Evolutionary conservation across 2,113 vertebrate genomes (phyloP), one percentile per base, ranked within the genome.

Genomic region (Trogon surrucura): DNA sequence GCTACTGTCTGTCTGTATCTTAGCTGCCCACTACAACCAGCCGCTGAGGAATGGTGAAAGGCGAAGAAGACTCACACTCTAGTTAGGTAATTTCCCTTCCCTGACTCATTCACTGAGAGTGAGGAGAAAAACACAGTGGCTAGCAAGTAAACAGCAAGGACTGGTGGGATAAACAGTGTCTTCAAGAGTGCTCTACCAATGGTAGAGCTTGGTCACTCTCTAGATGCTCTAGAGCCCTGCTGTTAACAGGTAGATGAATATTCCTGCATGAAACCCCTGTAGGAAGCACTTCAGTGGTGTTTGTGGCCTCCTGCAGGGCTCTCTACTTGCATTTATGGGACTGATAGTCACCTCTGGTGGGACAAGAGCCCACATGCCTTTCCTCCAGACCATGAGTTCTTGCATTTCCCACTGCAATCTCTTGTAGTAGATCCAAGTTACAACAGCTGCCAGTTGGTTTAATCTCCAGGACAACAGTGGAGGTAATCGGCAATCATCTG

Each of bases 161-260:
- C 32, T 74, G n/a, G 10, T 78, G 54, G 26, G 64, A 53, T 34
- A 19, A 74, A 13, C 22, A 38, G 7, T 44, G 25, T 61, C 41
- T 70, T 38, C 70, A 62, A 9, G 47, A 90, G 17, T 38, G 26
- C 11, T 66, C 3, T 70, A 57, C 29, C 17, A 26, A 9, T 34
- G 16, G 19, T 16, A 47, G 44, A 45, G 11, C 0, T 0, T 72
- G 30, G 45, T 64, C 54, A 51, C 9, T 29, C 61, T 91, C 30
- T 38, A 85, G 65, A 9, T 16, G 5, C 13, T 78, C 54, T 56
- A 32, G 23, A 89, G 17, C 19, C 23, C 17, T 0, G 0, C 10
- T 54, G 38, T 61, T 10, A 58, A 91, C 85, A 13, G 60, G 73
- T 29, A 25, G 34, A 62, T 75, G 12, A 74, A 45, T 67, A 62